Base-by-base conservation (phyloP, 2,888 invertebrate species). In the Melitaea athalia region DNA sequence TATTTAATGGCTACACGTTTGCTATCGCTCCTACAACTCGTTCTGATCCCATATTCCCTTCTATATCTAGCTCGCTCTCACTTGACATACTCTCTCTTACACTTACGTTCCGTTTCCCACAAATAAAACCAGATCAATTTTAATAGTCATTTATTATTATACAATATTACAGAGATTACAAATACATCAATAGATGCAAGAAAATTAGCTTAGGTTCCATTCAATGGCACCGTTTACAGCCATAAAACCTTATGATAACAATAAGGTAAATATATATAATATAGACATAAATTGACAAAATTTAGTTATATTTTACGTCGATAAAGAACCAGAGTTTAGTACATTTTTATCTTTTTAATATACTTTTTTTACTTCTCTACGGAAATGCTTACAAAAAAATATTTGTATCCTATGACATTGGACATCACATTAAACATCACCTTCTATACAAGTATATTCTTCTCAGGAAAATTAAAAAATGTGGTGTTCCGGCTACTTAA, bases 201-300 rank as follows among this genome's bases (percentile, higher is more conserved):
- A 49, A 49, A n/a, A 14, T 14, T 49, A 49, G 47, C 47, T 49
- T 49, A n/a, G 47, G 47, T 4, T 49, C 47, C 47, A 49, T 49
- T 49, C n/a, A 49, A 49, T 49, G 47, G 47, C 47, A 49, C 47
- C 47, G n/a, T 49, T 14, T 49, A 14, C n/a, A 49, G 47, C 47
- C n/a, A 6, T 49, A 14, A 49, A 49, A 45, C 11, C 14, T 14
- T 49, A n/a, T 38, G 38, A 38, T 38, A 38, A 38, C 38, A 38
- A 38, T 8, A 5, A 38, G 8, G 38, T 38, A 3, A 8, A 38
- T 2, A 38, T 5, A 38, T 5, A 6, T 5, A 5, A 33, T 33
- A 38, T 38, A 7, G 38, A 8, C 8, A 38, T 8, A 38, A 38
- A 38, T 8, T 3, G 38, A 38, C 38, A 38, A 38, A 24, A 38